A percentile compares a stretch with the other conserved stretches of the same genome.
Conservation (phyloP, 2,113 vertebrate genomes). For the Phyllostomus hastatus region DNA sequence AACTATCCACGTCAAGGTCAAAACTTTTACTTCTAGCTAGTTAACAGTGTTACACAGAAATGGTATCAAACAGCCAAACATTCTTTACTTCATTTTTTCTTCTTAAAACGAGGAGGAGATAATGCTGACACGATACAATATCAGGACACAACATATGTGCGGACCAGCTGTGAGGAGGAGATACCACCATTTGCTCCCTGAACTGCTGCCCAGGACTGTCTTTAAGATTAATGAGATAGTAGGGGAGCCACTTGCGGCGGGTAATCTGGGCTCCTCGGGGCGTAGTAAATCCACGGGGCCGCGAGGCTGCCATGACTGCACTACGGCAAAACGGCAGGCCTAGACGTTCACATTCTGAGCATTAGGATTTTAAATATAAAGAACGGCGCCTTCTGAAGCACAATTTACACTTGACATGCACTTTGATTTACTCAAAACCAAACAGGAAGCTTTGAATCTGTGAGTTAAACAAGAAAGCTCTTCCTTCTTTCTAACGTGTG, state of each 20-base stretch:
- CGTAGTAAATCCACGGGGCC: background rate
- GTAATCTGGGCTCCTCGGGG: background rate
- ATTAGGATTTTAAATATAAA: constrained; percentile 19
- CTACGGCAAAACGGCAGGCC: background rate
- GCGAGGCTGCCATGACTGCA: background rate
- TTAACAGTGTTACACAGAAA: background rate
- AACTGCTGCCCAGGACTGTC: constrained; percentile 50
- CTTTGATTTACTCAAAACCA: constrained; percentile 6
- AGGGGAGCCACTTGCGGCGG: background rate
- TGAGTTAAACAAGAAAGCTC: background rate
- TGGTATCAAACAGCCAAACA: background rate
- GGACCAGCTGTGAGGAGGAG: constrained; percentile 59
- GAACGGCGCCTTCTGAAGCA: background rate
- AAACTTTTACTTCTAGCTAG: background rate
- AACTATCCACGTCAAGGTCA: constrained; percentile 37
- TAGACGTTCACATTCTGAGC: background rate
- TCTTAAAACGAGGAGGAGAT: constrained; percentile 52
- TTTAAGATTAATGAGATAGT: constrained; percentile 70
- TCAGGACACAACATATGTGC: constrained; percentile 48
- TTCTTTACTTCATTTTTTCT: constrained; percentile 21
- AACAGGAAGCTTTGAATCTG: background rate
- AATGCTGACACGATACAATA: constrained; percentile 59
- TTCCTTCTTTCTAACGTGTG: background rate
- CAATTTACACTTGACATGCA: background rate
- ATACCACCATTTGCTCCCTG: constrained; percentile 43